Evolutionary conservation across 2,797 vertebrate species (phyloP), one percentile per base, ranked within the genome.

Genomic region (Mormyrops boulengeri): DNA sequence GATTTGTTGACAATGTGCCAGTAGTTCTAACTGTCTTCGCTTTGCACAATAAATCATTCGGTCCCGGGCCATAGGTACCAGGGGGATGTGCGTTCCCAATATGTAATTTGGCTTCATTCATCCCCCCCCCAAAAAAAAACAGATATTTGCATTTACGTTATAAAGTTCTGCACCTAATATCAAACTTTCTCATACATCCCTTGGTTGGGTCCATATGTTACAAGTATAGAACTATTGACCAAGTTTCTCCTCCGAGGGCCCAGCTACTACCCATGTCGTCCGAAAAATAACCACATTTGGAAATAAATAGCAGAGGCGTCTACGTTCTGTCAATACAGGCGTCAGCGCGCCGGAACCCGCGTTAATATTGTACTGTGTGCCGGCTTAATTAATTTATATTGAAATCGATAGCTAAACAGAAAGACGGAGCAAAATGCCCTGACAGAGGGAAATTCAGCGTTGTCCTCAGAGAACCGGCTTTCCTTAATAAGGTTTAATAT

Each of bases 311-410:
- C 19, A 9, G 5, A 89, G 50, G 38, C 41, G 17, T 85, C 44
- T 88, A 88, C 4, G 0, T 30, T 44, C 44, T 66, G 17, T 90
- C 77, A 55, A 77, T 90, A 85, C 19, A 53, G 55, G 82, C 69
- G 19, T 89, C 88, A 88, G 49, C 80, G 77, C 87, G 87, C 57
- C 26, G 50, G 88, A 73, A 85, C 66, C 44, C 77, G 47, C 26
- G 2, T 92, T 90, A 90, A 92, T 91, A 90, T 88, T 50, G 84
- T 91, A 89, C 87, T 90, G 85, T 87, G 88, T 84, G 86, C 41
- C 87, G 50, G 47, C 73, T 91, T 90, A 93, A 93, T 93, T 91
- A 91, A 92, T 91, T 90, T 88, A 85, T 73, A 90, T 88, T 89
- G 85, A 88, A 87, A 88, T 91, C 91, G 90, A 93, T 91, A 91